Conservation (phyloP, 2,113 vertebrate species). For the Phaethornis superciliosus region DNA sequence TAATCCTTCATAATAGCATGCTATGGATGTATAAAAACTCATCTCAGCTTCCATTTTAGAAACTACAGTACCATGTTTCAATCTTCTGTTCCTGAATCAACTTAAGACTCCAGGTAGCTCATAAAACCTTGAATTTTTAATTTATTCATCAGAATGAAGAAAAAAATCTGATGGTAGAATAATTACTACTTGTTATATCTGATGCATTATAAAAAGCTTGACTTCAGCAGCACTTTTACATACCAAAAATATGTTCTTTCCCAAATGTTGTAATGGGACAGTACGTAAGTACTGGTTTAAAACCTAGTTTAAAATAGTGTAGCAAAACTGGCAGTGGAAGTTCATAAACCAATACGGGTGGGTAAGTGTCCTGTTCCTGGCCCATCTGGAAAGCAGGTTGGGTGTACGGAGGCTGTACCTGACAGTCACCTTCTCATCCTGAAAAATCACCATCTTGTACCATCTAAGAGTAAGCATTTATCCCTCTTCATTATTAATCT, state of each 20-base stretch:
- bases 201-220: conserved; percentile 53
- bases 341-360: not conserved
- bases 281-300: not conserved
- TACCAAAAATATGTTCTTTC: conserved; percentile 14
- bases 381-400: not conserved
- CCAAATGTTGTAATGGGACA: not conserved
- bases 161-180: conserved; percentile 56
- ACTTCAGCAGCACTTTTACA: conserved; percentile 44
- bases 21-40: not conserved
- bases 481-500: not conserved
- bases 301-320: not conserved
- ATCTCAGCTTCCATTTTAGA: not conserved
- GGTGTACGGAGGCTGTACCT: not conserved
- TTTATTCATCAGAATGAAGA: conserved; percentile 59
- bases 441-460: not conserved
- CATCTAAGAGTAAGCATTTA: not conserved
- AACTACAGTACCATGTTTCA: not conserved
- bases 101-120: conserved; percentile 29
- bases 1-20: not conserved
- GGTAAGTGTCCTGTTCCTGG: too few species aligned
- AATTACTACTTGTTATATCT: conserved; percentile 65
- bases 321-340: not conserved
- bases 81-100: conserved; percentile 10
- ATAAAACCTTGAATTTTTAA: conserved; percentile 55
- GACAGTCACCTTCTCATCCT: not conserved